Base-by-base conservation (phyloP, 1,140 invertebrate species). In the Micrasema minimum region DNA sequence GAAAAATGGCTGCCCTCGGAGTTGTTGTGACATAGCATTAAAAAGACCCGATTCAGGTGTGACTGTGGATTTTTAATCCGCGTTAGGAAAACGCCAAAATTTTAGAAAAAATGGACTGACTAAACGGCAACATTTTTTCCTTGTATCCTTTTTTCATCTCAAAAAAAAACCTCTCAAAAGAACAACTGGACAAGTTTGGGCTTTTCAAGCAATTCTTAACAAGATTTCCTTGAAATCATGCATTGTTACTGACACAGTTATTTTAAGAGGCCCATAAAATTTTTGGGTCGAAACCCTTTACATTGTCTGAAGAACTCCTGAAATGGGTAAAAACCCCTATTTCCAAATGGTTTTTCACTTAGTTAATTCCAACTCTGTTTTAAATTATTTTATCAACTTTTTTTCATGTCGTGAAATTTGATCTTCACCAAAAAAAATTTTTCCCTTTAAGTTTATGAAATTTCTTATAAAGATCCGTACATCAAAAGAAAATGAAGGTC, bases 1-100 rank as follows among this genome's bases (percentile, higher is more conserved):
- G 80, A 99, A 99, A 91, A 99, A 96, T 1, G 96, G 97, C 83
- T 99, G 96, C 1, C 97, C 98, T 74, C 96, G 86, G 43, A 93
- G 88, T 85, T 97, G 94, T 31, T 97, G 86, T 0, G 94, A 95
- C 16, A 96, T 0, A 98, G 84, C 85, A 95, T 90, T 57, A 97
- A 81, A 81, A 96, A 94, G 11, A 95, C 96, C 81, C 96, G 93
- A 77, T 91, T 90, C 20, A 97, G 84, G 82, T 96, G 94, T 22
- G 77, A 79, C 20, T 82, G 85, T 1, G 88, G 83, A 12, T 86
- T 82, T 2, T 92, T n/a, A 26, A 46, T 4, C 31, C 14, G 37
- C 7, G 59, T 64, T 23, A 22, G 22, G 10, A 41, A 23, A 77
- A 95, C 93, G 0, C n/a, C 90, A 87, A 1, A 92, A 87, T n/a